These are phyloP conservation scores for Hydrozoanthus gracilis DNA, from an alignment of 92 coral and sea anemone genomes.

Conservation along the genomic window DNA sequence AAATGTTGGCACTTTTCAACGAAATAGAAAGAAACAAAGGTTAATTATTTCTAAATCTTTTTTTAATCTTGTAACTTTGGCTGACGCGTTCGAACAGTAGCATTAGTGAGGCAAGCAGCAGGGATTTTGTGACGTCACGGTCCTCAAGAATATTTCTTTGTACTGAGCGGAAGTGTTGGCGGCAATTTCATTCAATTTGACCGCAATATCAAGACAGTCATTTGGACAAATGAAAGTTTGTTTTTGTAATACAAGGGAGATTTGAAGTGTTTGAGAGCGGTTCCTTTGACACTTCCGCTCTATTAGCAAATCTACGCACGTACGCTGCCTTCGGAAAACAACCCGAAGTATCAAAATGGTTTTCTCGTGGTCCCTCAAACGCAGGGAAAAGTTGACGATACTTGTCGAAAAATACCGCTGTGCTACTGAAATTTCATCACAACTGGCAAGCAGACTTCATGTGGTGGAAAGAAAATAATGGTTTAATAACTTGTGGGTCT, in stretches of 20 bases:
- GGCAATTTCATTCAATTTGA: slow-evolving; percentile 2
- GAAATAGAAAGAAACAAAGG: background rate
- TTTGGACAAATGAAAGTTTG: slow-evolving; percentile 22
- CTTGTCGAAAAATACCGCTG: background rate
- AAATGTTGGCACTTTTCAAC: slow-evolving; percentile 27
- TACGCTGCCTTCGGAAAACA: background rate
- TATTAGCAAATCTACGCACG: background rate
- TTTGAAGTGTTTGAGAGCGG: slow-evolving; percentile 35
- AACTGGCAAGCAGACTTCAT: too few species aligned
- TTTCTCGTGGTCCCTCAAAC: background rate
- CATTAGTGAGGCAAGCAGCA: background rate
- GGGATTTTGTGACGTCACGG: slow-evolving; percentile 30
- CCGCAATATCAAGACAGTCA: slow-evolving; percentile 28
- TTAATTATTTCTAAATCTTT: slow-evolving; percentile 1
- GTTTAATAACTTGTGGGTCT: too few species aligned
- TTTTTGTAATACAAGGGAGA: slow-evolving; percentile 6
- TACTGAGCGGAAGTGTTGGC: slow-evolving; percentile 15
- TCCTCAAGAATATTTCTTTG: slow-evolving; percentile 12
- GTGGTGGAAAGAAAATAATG: too few species aligned
- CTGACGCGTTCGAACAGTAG: background rate
- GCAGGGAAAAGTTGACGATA: slow-evolving; percentile 2
- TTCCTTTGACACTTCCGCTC: slow-evolving; percentile 15
- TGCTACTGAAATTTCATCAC: too few species aligned
- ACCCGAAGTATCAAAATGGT: background rate
- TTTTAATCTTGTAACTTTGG: slow-evolving; percentile 32